Base-by-base conservation (phyloP, 1,140 invertebrate species). In the Heliconius nattereri region DNA sequence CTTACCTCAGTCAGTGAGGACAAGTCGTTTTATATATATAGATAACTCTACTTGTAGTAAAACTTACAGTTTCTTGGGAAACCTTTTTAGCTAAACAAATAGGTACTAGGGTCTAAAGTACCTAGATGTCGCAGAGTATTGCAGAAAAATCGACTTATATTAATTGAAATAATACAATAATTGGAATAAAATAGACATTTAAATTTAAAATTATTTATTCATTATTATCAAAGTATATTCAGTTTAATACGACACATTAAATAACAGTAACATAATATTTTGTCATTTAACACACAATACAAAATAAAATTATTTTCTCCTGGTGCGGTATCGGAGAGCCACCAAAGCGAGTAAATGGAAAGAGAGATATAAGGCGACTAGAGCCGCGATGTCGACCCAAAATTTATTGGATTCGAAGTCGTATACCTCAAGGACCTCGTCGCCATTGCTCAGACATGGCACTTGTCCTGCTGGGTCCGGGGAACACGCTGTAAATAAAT, bases 301-400 rank as follows among this genome's bases (percentile, higher is more conserved):
- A 66, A 66, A 26, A 26, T 26, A 66, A 57, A 2, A 52, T 95
- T 95, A 96, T 93, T 96, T 96, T 87, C 95, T 95, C 79, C 95
- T 95, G 37, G 96, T 96, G 83, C 96, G 94, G 75, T 95, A 95
- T 91, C 96, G 95, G 2, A 98, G 92, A 74, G 96, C 97, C 11
- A 96, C 81, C 71, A 96, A 96, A 1, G 96, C 97, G 1, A 97
- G 85, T 0, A 96, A 66, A 88, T 98, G 97, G 91, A 98, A 98
- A 35, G 91, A 79, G 8, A 96, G 81, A 86, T 97, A 97, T 8
- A 98, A 89, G 1, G 95, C 85, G 20, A 96, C 57, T 91, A 98
- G 96, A 1, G 96, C 95, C 32, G 95, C 85, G 20, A 98, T 94
- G 88, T 98, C 96, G 7, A 90, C 89, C 89, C 94, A 95, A 54